Conservation (phyloP, 2,113 vertebrate genomes). For the Brachyhypopomus gauderio region DNA sequence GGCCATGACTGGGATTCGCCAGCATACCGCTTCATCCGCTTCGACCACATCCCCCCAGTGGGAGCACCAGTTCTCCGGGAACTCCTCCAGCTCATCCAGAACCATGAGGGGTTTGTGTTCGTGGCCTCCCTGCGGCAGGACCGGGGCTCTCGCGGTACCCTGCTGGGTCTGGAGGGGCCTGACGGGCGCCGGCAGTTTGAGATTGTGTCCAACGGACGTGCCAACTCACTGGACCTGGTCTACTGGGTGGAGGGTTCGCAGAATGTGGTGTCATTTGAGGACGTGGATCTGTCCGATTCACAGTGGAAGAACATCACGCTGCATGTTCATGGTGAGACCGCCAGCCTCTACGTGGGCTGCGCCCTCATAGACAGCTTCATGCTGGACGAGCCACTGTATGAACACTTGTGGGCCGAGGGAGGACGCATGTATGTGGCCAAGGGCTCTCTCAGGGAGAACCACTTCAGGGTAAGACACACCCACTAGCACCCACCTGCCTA, state of each 20-base stretch:
- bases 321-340: constrained; percentile 87
- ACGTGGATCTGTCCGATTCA: constrained; percentile 90
- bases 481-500: not conserved
- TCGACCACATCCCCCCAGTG: constrained; percentile 91
- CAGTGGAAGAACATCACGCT: constrained; percentile 96
- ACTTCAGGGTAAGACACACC: constrained; percentile 85
- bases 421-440: constrained; percentile 89
- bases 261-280: constrained; percentile 87
- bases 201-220: constrained; percentile 88
- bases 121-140: constrained; percentile 88
- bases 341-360: constrained; percentile 89
- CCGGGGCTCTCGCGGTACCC: constrained; percentile 83
- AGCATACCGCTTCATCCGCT: constrained; percentile 91
- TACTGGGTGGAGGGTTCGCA: constrained; percentile 86
- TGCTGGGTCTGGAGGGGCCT: constrained; percentile 83
- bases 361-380: constrained; percentile 89
- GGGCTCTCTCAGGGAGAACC: constrained; percentile 85
- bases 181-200: constrained; percentile 86
- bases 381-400: constrained; percentile 93
- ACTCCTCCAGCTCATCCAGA: constrained; percentile 78
- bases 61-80: constrained; percentile 75
- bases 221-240: constrained; percentile 90
- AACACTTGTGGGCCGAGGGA: constrained; percentile 79
- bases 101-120: constrained; percentile 90
- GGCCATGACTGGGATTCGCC: constrained; percentile 82